Conservation (phyloP, 2,113 vertebrate genomes). For the Sinocyclocheilus anophthalmus region DNA sequence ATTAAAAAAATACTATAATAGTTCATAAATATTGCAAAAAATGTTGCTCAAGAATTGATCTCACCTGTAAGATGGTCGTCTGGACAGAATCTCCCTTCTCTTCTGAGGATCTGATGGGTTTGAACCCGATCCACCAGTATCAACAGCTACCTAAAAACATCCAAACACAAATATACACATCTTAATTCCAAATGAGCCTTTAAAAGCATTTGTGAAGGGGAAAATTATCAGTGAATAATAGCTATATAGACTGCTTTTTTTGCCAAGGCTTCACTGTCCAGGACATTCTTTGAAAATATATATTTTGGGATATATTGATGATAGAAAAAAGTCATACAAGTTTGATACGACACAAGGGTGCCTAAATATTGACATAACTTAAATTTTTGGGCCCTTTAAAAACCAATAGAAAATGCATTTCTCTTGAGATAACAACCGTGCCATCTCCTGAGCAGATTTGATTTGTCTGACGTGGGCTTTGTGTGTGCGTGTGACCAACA, state of each 20-base stretch:
- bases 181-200: background rate
- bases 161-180: background rate
- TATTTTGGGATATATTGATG: background rate
- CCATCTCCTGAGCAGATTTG: conserved; percentile 17
- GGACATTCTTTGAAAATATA: background rate
- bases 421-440: background rate
- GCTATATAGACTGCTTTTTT: too few species aligned
- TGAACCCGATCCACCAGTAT: conserved; percentile 76
- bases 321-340: background rate
- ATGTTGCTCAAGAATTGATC: background rate
- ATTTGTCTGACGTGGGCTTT: conserved; percentile 46
- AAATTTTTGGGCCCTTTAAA: background rate
- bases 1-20: background rate
- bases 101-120: conserved; percentile 81
- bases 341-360: too few species aligned
- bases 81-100: conserved; percentile 85
- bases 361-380: background rate
- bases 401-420: background rate
- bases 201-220: background rate
- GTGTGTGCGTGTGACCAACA: conserved; percentile 37
- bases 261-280: too few species aligned
- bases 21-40: background rate
- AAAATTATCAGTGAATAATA: background rate
- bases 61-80: conserved; percentile 90
- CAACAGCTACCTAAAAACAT: conserved; percentile 73